These are phyloP conservation scores for Zaprionus inermis DNA, from an alignment of 1,140 invertebrate genomes.

Conservation along the genomic window DNA sequence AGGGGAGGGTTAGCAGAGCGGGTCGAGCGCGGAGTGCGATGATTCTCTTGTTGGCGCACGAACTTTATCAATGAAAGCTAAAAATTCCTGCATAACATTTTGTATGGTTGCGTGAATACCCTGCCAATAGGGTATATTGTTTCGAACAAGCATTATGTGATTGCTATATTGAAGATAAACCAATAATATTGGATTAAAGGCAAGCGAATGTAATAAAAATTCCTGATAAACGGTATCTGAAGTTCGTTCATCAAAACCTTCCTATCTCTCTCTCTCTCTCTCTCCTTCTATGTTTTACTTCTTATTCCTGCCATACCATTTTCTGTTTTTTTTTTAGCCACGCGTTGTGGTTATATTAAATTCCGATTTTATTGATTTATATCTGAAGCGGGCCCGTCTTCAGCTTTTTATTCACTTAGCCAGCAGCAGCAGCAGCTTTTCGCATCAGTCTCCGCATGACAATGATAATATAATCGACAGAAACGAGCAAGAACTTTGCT, in stretches of 20 bases:
- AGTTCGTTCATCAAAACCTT: background rate
- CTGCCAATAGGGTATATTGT: background rate
- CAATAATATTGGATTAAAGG: no score
- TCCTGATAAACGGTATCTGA: background rate
- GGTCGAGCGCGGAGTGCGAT: conserved; percentile 9
- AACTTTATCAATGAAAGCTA: conserved; percentile 66
- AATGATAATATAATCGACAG: conserved; percentile 52
- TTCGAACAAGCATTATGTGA: no score
- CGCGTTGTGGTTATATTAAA: conserved; percentile 69
- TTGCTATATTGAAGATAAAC: no score
- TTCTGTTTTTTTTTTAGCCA: conserved; percentile 13
- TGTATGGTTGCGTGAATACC: conserved; percentile 9
- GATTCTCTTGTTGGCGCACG: conserved; percentile 43
- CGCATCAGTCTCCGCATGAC: conserved; percentile 29
- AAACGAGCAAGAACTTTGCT: conserved; percentile 15
- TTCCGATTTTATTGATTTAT: conserved; percentile 76
- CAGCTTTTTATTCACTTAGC: conserved; percentile 48
- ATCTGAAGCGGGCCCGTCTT: conserved; percentile 20
- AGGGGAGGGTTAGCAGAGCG: background rate
- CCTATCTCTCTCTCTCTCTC: background rate
- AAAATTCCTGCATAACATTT: conserved; percentile 66
- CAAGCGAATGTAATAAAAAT: no score
- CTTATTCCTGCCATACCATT: background rate
- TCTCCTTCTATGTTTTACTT: background rate
- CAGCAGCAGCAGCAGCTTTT: conserved; percentile 28